Evolutionary conservation across 2,113 vertebrate species (phyloP).

Genomic region (Fukomys damarensis): DNA sequence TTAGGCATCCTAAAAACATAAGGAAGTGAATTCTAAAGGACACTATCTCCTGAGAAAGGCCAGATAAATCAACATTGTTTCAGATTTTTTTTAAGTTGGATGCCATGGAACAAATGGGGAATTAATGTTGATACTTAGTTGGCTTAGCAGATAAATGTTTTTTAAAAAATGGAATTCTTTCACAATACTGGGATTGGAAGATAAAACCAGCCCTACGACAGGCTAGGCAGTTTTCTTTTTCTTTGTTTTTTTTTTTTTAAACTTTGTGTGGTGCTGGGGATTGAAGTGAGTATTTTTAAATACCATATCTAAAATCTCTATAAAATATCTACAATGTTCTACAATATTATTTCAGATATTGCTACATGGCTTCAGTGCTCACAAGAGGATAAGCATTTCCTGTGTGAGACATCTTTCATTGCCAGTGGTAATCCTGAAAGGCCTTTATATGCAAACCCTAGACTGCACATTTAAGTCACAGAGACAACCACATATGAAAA

Average conservation of each 20-base stretch:
- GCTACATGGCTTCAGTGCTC: background rate
- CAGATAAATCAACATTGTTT: background rate
- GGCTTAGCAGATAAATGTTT: background rate
- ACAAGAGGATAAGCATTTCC: background rate
- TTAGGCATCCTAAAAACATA: background rate
- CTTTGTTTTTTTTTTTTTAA: background rate
- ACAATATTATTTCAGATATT: slow-evolving; percentile 14
- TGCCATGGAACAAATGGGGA: background rate
- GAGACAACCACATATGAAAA: slow-evolving; percentile 2
- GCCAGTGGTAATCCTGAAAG: slow-evolving; percentile 24
- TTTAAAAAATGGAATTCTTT: slow-evolving; percentile 10
- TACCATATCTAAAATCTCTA: slow-evolving; percentile 16
- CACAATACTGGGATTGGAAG: background rate
- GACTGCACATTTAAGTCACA: slow-evolving; percentile 47
- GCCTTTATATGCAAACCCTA: background rate
- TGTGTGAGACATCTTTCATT: background rate
- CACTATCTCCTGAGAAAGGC: background rate
- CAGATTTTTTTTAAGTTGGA: background rate
- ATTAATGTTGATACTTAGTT: background rate
- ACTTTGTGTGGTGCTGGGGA: background rate
- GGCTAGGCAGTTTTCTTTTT: background rate
- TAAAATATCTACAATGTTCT: background rate
- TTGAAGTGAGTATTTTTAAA: background rate
- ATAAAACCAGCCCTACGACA: background rate
- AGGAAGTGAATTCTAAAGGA: background rate